Evolutionary conservation across 53 echinoderm and acorn worm genomes (phyloP), one percentile per base, ranked within the genome.

Genomic region (Luidia sarsii): DNA sequence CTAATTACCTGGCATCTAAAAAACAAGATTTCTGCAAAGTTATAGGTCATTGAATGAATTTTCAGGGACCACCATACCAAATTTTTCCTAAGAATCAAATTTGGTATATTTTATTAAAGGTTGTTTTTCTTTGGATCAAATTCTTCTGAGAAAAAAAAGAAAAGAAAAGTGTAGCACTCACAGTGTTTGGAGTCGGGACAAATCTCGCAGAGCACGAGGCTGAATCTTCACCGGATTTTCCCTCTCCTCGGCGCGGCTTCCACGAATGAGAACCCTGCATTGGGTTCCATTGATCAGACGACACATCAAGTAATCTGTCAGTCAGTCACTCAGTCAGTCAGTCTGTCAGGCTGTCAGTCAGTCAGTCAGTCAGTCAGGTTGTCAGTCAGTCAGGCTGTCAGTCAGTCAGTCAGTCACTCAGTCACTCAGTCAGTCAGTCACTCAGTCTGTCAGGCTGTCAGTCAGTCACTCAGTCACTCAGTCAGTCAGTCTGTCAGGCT

Each of bases 181-280:
- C 67, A 67, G 33, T 22, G 67, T 67, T 27, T 23, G 67, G 18
- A 67, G 29, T 27, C 46, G 25, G 0, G 9, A 28, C 14, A 67
- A 33, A 29, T 67, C 41, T 46, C 22, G 67, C 24, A 43, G 5
- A 38, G 67, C 67, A n/a, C 16, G 13, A 3, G 67, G 48, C 15
- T 67, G 39, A 13, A 67, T 27, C 10, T 19, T 45, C 23, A 67
- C 29, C 3, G 67, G 43, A 22, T 48, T 39, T 6, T 67, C 45
- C 29, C 11, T 11, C 0, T 15, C 43, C 6, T 51, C 3, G 18
- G 7, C 18, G 45, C 6, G 41, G 14, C 10, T 15, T 2, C 67
- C 67, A 19, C 43, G 67, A 39, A 67, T 67, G 43, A 67, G 24
- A 28, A 67, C 67, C 27, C 67, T n/a, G n/a, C n/a, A n/a, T n/a